Conservation (phyloP, 1,140 invertebrate species). For the Metaphire vulgaris region DNA sequence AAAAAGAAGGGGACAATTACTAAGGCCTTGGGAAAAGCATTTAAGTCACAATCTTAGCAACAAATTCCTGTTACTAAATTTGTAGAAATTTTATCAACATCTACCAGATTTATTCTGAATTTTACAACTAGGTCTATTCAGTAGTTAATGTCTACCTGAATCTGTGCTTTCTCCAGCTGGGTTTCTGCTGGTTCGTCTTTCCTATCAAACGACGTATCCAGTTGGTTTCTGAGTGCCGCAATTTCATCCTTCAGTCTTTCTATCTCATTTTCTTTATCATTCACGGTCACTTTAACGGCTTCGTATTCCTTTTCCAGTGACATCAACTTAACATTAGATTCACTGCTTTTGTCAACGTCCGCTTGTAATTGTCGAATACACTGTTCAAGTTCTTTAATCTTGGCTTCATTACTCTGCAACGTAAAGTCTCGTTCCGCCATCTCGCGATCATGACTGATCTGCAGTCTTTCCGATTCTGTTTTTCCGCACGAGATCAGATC, state of each 20-base stretch:
- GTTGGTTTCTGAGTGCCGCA: background rate
- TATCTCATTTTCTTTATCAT: background rate
- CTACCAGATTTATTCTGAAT: no score
- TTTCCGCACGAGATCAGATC: background rate
- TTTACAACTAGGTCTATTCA: no score
- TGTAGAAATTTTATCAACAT: no score
- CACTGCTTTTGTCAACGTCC: background rate
- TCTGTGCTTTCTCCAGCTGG: background rate
- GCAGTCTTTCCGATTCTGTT: background rate
- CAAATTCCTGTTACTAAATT: no score
- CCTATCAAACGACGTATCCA: background rate
- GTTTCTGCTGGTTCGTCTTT: background rate
- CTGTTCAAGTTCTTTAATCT: background rate
- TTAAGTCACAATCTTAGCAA: no score
- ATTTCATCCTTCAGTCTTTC: background rate
- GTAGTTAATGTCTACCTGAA: background rate
- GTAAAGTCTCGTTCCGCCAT: background rate
- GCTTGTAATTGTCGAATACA: background rate
- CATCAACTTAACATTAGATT: background rate
- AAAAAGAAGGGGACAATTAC: no score
- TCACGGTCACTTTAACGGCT: background rate
- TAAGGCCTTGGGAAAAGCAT: no score
- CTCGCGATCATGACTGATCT: background rate
- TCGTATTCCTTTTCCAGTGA: background rate
- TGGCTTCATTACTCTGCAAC: background rate